Conservation (phyloP, 2,888 invertebrate genomes). For the Microplitis manilae region DNA sequence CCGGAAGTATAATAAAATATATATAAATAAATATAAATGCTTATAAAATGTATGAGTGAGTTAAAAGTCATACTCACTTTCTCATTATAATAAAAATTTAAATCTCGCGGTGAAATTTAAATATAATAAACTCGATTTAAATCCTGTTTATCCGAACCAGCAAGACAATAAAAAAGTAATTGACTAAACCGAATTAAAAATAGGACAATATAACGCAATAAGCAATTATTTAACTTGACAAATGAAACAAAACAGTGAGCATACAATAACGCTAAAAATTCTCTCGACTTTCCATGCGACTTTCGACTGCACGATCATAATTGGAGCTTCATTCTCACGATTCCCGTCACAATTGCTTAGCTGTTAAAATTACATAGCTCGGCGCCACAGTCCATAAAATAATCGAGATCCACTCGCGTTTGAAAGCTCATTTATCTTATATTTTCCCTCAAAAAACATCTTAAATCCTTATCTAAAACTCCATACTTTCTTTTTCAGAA, state of each 20-base stretch:
- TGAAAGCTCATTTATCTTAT: constrained; percentile 21
- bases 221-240: background rate
- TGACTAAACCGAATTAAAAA: background rate
- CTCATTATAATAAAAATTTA: background rate
- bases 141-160: background rate
- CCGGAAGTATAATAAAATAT: background rate
- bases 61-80: background rate
- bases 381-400: constrained; percentile 20
- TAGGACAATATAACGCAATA: background rate
- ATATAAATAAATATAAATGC: background rate
- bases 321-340: constrained; percentile 59
- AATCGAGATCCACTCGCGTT: constrained; percentile 18
- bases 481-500: constrained; percentile 37
- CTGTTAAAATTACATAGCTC: constrained; percentile 3
- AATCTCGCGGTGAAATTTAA: background rate
- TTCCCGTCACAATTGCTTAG: constrained; percentile 46
- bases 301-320: constrained; percentile 53
- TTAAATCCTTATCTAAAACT: too few relatives aligned
- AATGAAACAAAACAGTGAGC: background rate
- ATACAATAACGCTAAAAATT: constrained; percentile 32
- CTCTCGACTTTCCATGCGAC: constrained; percentile 49
- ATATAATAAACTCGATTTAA: background rate
- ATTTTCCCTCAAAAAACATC: too few relatives aligned
- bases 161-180: background rate
- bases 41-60: background rate